Conservation (phyloP, 1,140 invertebrate genomes). For the Maniola jurtina region DNA sequence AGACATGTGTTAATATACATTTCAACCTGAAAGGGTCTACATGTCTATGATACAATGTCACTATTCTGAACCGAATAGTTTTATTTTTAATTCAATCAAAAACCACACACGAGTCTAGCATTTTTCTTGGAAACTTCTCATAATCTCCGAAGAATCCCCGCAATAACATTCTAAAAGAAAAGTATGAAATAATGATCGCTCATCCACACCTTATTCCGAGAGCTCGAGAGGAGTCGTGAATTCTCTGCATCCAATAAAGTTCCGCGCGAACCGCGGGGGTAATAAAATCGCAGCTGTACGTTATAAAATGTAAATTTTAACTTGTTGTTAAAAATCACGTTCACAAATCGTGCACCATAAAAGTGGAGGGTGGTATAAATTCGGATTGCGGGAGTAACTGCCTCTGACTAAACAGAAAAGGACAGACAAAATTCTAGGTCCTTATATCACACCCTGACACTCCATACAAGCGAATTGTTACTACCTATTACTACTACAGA, state of each 20-base stretch:
- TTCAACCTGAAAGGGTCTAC: too few species aligned
- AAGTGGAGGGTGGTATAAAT: slow-evolving; percentile 58
- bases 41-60: too few species aligned
- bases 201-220: slow-evolving; percentile 4
- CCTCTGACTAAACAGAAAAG: not conserved
- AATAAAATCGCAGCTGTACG: slow-evolving; percentile 45
- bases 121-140: not conserved
- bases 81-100: too few species aligned
- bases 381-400: slow-evolving; percentile 46
- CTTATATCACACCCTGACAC: not conserved
- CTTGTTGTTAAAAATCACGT: slow-evolving; percentile 69
- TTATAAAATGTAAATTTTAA: slow-evolving; percentile 70
- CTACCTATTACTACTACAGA: too few species aligned
- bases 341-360: slow-evolving; percentile 63
- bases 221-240: slow-evolving; percentile 5
- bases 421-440: not conserved
- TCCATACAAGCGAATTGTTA: too few species aligned
- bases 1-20: too few species aligned
- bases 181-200: slow-evolving; percentile 1
- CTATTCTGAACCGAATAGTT: too few species aligned
- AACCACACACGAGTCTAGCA: too few species aligned
- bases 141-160: not conserved
- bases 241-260: slow-evolving; percentile 38
- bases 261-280: slow-evolving; percentile 35
- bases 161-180: slow-evolving; percentile 10